phyloP scores from a whole-genome alignment of 2,888 invertebrate species.

The Pandemis cinnamomeana region DNA sequence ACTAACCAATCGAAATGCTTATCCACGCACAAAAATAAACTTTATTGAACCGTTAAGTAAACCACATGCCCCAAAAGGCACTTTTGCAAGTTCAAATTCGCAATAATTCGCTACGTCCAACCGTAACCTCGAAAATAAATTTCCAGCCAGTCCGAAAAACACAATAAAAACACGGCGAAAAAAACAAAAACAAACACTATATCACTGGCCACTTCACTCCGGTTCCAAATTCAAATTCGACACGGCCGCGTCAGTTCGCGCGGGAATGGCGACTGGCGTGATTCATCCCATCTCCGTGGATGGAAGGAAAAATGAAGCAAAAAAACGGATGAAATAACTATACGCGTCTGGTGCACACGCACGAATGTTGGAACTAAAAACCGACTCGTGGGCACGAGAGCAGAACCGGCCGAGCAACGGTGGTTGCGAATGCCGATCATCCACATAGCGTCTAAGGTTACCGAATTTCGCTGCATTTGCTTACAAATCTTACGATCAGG shows the following conservation, averaged over 20 bases:
- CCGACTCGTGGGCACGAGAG: constrained; percentile 58
- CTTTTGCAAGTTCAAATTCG: not conserved
- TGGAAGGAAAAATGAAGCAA: constrained; percentile 61
- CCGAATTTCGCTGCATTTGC: constrained; percentile 30
- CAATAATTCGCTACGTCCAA: not conserved
- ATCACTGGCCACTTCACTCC: constrained; percentile 39
- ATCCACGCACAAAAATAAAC: constrained; percentile 23
- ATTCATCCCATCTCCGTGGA: constrained; percentile 69
- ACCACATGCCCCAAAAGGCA: not conserved
- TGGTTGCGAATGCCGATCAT: constrained; percentile 30
- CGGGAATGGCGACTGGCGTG: constrained; percentile 68
- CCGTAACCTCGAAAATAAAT: not conserved
- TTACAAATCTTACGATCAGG: constrained; percentile 17
- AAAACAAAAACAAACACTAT: constrained; percentile 44
- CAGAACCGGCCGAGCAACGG: constrained; percentile 61
- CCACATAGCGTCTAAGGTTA: constrained; percentile 32
- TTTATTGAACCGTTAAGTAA: constrained; percentile 13
- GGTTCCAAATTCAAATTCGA: constrained; percentile 52
- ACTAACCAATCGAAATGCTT: constrained; percentile 19
- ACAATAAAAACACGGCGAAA: constrained; percentile 4
- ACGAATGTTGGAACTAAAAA: constrained; percentile 46
- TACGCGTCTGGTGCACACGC: constrained; percentile 50
- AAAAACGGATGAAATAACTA: constrained; percentile 50
- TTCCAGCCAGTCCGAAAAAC: constrained; percentile 20
- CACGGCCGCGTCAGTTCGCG: constrained; percentile 59